Conservation (phyloP, 2,888 invertebrate genomes). For the Steinernema carpocapsae region DNA sequence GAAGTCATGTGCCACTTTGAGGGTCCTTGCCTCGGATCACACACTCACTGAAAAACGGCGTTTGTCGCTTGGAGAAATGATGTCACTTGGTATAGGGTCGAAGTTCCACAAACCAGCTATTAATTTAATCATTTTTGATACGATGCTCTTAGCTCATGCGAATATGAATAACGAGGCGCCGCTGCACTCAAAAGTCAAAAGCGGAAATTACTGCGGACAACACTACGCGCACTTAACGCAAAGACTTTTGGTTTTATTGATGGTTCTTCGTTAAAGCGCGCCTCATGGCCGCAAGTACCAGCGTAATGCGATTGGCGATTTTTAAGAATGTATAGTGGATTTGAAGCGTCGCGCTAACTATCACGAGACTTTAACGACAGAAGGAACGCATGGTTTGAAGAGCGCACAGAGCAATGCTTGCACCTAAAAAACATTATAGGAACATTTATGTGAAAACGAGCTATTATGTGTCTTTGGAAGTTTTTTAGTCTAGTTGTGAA, state of each 20-base stretch:
- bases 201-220: too few relatives aligned
- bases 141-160: too few relatives aligned
- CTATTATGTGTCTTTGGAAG: slow-evolving; percentile 15
- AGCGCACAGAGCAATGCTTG: slow-evolving; percentile 1
- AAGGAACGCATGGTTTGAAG: neutral
- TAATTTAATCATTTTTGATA: too few relatives aligned
- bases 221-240: neutral
- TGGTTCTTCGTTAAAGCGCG: neutral
- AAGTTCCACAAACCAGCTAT: too few relatives aligned
- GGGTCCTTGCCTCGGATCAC: too few relatives aligned
- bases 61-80: too few relatives aligned
- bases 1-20: too few relatives aligned
- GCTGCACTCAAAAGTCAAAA: too few relatives aligned
- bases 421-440: slow-evolving; percentile 6
- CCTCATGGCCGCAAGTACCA: neutral
- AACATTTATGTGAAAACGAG: slow-evolving; percentile 23
- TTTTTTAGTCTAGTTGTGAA: neutral
- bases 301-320: neutral
- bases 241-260: neutral
- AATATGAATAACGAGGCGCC: too few relatives aligned
- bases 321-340: neutral
- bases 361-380: neutral
- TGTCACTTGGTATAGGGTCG: too few relatives aligned
- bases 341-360: neutral
- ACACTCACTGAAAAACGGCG: too few relatives aligned